Percentiles rank a stretch among this genome's conserved stretches.
Evolutionary conservation across 2,888 invertebrate genomes (phyloP).

Genomic region (Anticlea derivata): DNA sequence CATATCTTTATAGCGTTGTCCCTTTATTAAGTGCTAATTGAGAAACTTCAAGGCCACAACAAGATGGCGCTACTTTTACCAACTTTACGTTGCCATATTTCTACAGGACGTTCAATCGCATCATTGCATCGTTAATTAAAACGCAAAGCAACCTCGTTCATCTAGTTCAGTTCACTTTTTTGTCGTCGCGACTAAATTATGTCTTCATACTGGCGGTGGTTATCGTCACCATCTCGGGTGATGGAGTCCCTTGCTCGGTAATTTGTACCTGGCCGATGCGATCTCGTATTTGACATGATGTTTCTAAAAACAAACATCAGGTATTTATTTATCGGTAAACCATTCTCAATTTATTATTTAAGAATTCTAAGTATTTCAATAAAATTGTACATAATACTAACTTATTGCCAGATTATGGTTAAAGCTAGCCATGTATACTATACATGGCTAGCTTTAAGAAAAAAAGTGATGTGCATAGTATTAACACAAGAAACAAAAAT

Average conservation of each 20-base stretch:
- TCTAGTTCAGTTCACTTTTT: slow-evolving; percentile 73
- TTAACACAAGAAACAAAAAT: too few relatives aligned
- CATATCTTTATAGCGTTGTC: too few relatives aligned
- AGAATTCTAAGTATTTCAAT: too few relatives aligned
- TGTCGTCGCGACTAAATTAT: slow-evolving; percentile 79
- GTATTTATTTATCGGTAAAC: slow-evolving; percentile 1
- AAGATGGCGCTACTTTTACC: background rate
- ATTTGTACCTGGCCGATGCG: slow-evolving; percentile 77
- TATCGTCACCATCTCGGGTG: slow-evolving; percentile 74
- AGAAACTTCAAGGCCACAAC: too few relatives aligned
- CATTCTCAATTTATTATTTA: too few relatives aligned
- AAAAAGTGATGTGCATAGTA: too few relatives aligned
- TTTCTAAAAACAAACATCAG: slow-evolving; percentile 17
- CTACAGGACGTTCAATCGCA: slow-evolving; percentile 67
- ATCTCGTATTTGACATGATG: slow-evolving; percentile 47
- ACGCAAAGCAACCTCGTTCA: slow-evolving; percentile 69
- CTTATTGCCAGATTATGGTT: too few relatives aligned
- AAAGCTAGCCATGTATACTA: too few relatives aligned
- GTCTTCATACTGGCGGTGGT: slow-evolving; percentile 77
- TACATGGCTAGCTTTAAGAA: too few relatives aligned
- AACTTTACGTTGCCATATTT: slow-evolving; percentile 28
- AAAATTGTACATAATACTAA: too few relatives aligned
- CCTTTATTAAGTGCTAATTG: too few relatives aligned
- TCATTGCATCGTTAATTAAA: slow-evolving; percentile 73
- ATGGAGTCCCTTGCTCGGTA: slow-evolving; percentile 67